Base-by-base conservation (phyloP, 2,113 vertebrate genomes). In the Heterocephalus glaber region DNA sequence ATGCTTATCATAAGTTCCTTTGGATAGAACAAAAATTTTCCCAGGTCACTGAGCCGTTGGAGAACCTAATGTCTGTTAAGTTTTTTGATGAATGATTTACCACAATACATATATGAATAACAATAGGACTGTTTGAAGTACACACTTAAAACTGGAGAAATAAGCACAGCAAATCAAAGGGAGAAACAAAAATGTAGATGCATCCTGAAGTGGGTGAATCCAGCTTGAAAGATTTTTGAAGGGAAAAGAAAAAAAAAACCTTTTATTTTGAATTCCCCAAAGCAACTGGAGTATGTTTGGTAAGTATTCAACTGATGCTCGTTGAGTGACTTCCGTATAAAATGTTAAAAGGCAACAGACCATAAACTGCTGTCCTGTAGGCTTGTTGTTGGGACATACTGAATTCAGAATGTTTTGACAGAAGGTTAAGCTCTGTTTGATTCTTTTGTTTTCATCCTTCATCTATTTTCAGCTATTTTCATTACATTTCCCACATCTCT, bases 401-500 rank as follows among this genome's bases (percentile, higher is more conserved):
- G 89, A 93, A 89, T 91, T 96, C 56, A 81, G 91, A 80, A 84
- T 87, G 63, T 91, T 96, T 97, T 54, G 86, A 94, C 60, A 89
- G 90, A 92, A 95, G 61, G 58, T 33, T 92, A 77, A 92, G 70
- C 41, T n/a, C 74, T 63, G 3, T 66, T 33, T 79, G 92, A 81
- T 20, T 86, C 61, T 74, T 86, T 83, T 74, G 65, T 92, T 89
- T 92, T 38, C 28, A 96, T 65, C 91, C 90, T 95, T 92, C 92
- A 81, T 86, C 77, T 74, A 76, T 92, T 97, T 94, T 94, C 84
- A 96, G 41, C 72, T 97, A 92, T 97, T 97, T 97, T 97, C 91
- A 97, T 97, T 92, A 90, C 49, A 63, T 91, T 86, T 70, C 68
- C 61, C 83, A 65, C 66, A 87, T 63, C 28, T 95, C 89, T 95